A percentile compares a stretch with the other conserved stretches of the same genome.
Conservation (phyloP, 1,140 invertebrate genomes). For the Ladona fulva region DNA sequence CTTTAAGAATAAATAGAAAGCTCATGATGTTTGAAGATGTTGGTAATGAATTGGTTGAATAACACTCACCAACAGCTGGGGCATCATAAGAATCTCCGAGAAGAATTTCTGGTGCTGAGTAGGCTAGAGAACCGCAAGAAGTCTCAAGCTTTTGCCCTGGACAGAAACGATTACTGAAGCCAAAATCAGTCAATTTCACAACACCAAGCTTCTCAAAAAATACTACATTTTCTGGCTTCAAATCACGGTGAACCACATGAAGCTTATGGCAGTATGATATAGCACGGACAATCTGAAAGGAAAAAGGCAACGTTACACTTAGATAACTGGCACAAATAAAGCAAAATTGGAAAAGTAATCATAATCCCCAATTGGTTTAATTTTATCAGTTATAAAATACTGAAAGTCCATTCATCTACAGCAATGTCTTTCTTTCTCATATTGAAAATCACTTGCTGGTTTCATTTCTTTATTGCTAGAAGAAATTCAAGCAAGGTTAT, state of each 20-base stretch:
- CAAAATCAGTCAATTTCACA: conserved; percentile 99
- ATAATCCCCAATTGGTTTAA: too few relatives aligned
- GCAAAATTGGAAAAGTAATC: too few relatives aligned
- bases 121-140: conserved; percentile 97
- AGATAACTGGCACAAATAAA: too few relatives aligned
- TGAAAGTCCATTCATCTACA: too few relatives aligned
- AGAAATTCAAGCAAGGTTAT: too few relatives aligned
- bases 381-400: too few relatives aligned
- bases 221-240: conserved; percentile 98
- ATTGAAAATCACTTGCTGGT: too few relatives aligned
- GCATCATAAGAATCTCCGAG: conserved; percentile 91
- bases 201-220: conserved; percentile 96
- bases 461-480: too few relatives aligned
- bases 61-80: conserved; percentile 74
- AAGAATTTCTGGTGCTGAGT: conserved; percentile 98
- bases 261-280: conserved; percentile 97
- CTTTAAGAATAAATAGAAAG: too few relatives aligned
- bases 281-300: conserved; percentile 89
- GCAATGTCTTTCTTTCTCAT: too few relatives aligned
- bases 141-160: conserved; percentile 97
- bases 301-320: too few relatives aligned
- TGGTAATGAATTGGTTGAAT: neutral
- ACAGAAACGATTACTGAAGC: conserved; percentile 95
- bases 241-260: conserved; percentile 87
- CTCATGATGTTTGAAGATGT: too few relatives aligned